A percentile compares a stretch with the other conserved stretches of the same genome.
Evolutionary conservation across 2,888 invertebrate genomes (phyloP).

Genomic region (Rhopalosiphum nymphaeae): DNA sequence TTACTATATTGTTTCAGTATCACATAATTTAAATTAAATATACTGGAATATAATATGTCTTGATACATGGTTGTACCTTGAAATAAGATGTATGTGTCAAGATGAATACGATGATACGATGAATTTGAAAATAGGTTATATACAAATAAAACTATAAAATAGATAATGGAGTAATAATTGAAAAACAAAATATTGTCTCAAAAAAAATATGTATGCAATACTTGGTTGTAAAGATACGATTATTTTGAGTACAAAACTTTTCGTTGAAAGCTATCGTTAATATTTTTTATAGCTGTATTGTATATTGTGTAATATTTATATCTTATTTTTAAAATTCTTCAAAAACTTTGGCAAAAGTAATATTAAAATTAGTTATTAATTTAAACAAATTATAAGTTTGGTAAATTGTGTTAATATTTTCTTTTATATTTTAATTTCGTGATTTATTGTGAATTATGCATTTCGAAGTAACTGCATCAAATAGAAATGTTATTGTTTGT

Average conservation of each 20-base stretch:
- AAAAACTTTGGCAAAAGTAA: slow-evolving; percentile 10
- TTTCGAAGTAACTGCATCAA: not conserved
- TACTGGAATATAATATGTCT: not conserved
- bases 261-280: not conserved
- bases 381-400: not conserved
- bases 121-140: not conserved
- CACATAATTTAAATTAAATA: not conserved
- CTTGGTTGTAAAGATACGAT: not conserved
- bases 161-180: not conserved
- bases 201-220: not conserved
- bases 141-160: not conserved
- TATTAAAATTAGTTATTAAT: not conserved
- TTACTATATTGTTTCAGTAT: not conserved
- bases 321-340: not conserved
- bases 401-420: not conserved
- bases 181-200: not conserved
- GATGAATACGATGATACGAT: not conserved
- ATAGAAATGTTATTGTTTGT: not conserved
- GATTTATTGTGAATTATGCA: not conserved
- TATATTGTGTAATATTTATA: not conserved
- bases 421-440: not conserved
- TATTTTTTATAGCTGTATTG: not conserved
- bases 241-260: not conserved
- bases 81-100: not conserved
- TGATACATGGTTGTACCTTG: not conserved